Conservation (phyloP, 1,140 invertebrate genomes). For the Copidosoma floridanum region DNA sequence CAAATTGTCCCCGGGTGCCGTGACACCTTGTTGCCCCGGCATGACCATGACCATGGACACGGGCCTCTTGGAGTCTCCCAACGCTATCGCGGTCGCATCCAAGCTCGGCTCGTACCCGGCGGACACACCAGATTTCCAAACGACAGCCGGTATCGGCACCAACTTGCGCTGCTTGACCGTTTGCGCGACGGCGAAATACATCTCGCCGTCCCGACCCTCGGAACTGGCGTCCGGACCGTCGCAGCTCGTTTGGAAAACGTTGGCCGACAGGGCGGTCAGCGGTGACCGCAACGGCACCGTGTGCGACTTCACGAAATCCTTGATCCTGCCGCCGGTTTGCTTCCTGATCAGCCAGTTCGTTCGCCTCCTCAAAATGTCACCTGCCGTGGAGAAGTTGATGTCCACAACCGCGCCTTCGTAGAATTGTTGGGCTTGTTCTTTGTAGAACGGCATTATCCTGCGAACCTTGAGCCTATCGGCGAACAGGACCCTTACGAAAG, state of each 20-base stretch:
- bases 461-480: constrained; percentile 72
- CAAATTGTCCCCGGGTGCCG: constrained; percentile 73
- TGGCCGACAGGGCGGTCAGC: constrained; percentile 73
- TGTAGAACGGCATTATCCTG: constrained; percentile 79
- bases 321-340: constrained; percentile 72
- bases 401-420: constrained; percentile 83
- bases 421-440: constrained; percentile 79
- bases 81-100: constrained; percentile 75
- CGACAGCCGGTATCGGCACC: constrained; percentile 77
- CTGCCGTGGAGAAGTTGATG: constrained; percentile 75
- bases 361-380: constrained; percentile 71
- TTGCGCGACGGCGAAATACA: constrained; percentile 80
- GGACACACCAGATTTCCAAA: constrained; percentile 72
- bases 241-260: constrained; percentile 80
- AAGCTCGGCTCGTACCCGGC: constrained; percentile 79
- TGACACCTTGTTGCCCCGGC: constrained; percentile 73
- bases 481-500: constrained; percentile 75
- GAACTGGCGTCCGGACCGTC: constrained; percentile 68
- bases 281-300: constrained; percentile 69
- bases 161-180: constrained; percentile 73
- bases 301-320: constrained; percentile 72
- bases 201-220: constrained; percentile 74
- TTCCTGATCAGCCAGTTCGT: constrained; percentile 78
- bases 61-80: constrained; percentile 68
- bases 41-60: constrained; percentile 77